Evolutionary conservation across 2,888 invertebrate species (phyloP), one percentile per base, ranked within the genome.

Genomic region (Cataglyphis rosenhaueri): DNA sequence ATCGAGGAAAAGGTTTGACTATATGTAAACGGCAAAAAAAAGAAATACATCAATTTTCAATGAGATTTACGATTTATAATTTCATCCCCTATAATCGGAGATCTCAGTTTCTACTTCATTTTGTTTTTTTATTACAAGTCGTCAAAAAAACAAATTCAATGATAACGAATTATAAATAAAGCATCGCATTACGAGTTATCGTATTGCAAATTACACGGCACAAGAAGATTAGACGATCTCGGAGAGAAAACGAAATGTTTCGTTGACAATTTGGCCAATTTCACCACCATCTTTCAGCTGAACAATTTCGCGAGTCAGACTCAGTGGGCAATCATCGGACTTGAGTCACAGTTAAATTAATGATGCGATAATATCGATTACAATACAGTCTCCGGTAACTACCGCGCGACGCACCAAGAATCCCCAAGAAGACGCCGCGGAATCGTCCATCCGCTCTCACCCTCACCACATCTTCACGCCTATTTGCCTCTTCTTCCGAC

Each of bases 341-440:
- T 79, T 59, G 61, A 61, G 41, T 64, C 41, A 74, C 81, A 64
- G 73, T 84, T 86, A 87, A 83, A 84, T 87, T 84, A 87, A 86
- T 84, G 84, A 78, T 70, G 48, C 74, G 83, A 81, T 83, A 86
- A 87, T 83, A 84, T 82, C 82, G 86, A 81, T 87, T 85, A 86
- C 87, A 86, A 85, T 83, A 65, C 44, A 41, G 68, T 79, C 71
- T 73, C 48, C 73, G 57, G 57, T 48, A 25, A 32, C 57, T n/a
- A 12, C 29, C 70, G 62, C 55, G 68, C 62, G 81, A 62, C n/a
- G 44, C 25, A 65, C 41, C 61, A 79, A 79, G 81, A 62, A 68
- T 61, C 32, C 62, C 25, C 62, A 66, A 71, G 71, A 79, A 79
- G 32, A 71, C 59, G 18, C 35, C 59, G 59, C 71, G 41, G 78